Conservation (phyloP, 2,797 vertebrate species). For the Poliocrania exsul region DNA sequence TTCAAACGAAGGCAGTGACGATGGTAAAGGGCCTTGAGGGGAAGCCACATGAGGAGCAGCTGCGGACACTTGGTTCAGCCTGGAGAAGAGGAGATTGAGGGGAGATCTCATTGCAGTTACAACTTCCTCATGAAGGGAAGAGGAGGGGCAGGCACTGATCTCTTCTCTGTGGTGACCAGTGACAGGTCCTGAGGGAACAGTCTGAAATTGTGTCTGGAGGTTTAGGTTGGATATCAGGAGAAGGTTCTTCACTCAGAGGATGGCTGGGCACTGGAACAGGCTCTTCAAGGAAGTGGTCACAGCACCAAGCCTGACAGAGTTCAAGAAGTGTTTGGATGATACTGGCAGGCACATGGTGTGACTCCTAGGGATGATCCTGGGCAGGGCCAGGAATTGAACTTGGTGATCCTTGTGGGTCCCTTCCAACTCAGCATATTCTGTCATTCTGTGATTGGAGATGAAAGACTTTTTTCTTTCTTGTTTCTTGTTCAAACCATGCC, state of each 20-base stretch:
- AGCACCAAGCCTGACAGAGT: background rate
- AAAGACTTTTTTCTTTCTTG: fast-evolving
- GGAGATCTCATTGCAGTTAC: background rate
- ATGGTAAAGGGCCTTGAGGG: background rate
- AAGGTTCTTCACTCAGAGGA: background rate
- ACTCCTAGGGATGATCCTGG: background rate
- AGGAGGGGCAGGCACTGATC: background rate
- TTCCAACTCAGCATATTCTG: background rate
- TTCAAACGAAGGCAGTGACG: background rate
- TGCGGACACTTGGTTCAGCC: background rate
- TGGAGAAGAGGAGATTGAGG: background rate
- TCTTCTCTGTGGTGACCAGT: background rate
- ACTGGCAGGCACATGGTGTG: background rate
- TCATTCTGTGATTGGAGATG: background rate
- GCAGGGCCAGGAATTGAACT: background rate
- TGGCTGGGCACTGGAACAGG: background rate
- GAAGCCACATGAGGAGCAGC: background rate
- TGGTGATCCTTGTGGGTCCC: background rate
- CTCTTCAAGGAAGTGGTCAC: background rate
- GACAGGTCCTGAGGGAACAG: background rate
- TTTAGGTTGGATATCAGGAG: background rate
- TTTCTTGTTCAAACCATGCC: background rate
- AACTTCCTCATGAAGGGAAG: background rate
- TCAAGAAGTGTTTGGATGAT: background rate
- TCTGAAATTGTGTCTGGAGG: background rate